These are phyloP conservation scores for Monopis laevigella DNA, from an alignment of 2,888 invertebrate species.

Conservation along the genomic window DNA sequence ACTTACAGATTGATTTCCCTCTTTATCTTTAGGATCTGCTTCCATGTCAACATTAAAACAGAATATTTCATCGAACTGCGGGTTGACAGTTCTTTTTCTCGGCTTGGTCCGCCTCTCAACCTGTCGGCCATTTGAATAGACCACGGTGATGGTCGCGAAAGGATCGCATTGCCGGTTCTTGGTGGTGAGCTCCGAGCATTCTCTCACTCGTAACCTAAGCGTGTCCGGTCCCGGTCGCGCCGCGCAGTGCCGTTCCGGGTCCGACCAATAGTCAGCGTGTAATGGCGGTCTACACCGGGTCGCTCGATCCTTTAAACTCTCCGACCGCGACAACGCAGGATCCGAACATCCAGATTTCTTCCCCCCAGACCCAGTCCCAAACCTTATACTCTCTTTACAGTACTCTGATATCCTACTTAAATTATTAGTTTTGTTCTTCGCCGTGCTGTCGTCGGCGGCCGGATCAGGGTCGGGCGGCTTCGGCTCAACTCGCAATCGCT, in stretches of 20 bases:
- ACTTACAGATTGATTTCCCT: constrained; percentile 65
- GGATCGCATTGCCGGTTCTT: constrained; percentile 93
- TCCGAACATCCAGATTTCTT: constrained; percentile 51
- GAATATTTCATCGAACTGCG: constrained; percentile 89
- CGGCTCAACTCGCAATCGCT: constrained; percentile 59
- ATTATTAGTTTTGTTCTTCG: constrained; percentile 46
- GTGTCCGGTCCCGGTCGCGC: constrained; percentile 56
- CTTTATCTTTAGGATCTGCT: constrained; percentile 61
- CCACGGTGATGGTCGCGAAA: constrained; percentile 82
- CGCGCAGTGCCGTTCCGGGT: constrained; percentile 57
- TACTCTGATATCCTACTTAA: constrained; percentile 53
- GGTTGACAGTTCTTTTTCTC: constrained; percentile 89
- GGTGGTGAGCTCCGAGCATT: constrained; percentile 88
- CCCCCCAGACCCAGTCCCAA: constrained; percentile 58
- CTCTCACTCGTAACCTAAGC: constrained; percentile 74
- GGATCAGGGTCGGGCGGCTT: constrained; percentile 55
- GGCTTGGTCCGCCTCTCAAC: constrained; percentile 84
- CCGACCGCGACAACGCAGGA: constrained; percentile 51
- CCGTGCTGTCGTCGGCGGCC: constrained; percentile 35
- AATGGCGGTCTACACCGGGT: constrained; percentile 47
- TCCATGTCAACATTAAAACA: constrained; percentile 76
- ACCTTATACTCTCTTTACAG: constrained; percentile 57
- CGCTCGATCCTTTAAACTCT: constrained; percentile 55
- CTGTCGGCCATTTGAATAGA: constrained; percentile 82
- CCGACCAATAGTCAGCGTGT: constrained; percentile 61